phyloP scores from a whole-genome alignment of 2,888 invertebrate species.

The Dione juno region DNA sequence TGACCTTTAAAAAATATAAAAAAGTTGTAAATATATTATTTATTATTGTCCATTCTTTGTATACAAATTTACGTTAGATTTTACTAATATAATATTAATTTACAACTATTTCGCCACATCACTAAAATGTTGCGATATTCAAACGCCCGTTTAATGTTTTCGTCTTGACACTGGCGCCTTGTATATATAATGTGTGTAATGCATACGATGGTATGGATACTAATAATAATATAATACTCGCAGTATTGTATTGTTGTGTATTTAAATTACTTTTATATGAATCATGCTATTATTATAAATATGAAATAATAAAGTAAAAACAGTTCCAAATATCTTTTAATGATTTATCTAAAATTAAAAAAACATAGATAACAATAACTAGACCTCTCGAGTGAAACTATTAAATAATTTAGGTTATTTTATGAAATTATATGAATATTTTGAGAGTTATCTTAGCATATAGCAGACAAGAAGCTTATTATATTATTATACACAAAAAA shows the following conservation, averaged over 20 bases:
- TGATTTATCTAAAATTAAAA: too few species aligned
- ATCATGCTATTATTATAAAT: not conserved
- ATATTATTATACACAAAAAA: too few species aligned
- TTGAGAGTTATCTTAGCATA: too few species aligned
- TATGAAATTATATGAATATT: not conserved
- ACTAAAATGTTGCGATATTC: conserved; percentile 55
- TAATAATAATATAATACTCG: conserved; percentile 6
- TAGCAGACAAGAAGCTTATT: too few species aligned
- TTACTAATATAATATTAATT: not conserved
- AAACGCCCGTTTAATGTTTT: conserved; percentile 57
- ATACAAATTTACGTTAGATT: not conserved
- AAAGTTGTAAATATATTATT: not conserved
- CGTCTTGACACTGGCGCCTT: conserved; percentile 62
- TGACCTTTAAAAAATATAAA: not conserved
- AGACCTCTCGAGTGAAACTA: too few species aligned
- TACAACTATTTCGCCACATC: conserved; percentile 49
- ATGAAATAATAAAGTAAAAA: too few species aligned
- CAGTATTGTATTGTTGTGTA: not conserved
- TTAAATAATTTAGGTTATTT: too few species aligned
- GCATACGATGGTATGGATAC: not conserved
- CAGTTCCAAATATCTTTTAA: too few species aligned
- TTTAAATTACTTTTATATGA: conserved; percentile 22
- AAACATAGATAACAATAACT: too few species aligned
- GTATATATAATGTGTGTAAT: conserved; percentile 31
- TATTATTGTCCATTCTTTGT: not conserved